Percentiles rank a stretch among this genome's conserved stretches.
phyloP scores from a whole-genome alignment of 2,797 vertebrate species.

The Babyrousa celebensis region DNA sequence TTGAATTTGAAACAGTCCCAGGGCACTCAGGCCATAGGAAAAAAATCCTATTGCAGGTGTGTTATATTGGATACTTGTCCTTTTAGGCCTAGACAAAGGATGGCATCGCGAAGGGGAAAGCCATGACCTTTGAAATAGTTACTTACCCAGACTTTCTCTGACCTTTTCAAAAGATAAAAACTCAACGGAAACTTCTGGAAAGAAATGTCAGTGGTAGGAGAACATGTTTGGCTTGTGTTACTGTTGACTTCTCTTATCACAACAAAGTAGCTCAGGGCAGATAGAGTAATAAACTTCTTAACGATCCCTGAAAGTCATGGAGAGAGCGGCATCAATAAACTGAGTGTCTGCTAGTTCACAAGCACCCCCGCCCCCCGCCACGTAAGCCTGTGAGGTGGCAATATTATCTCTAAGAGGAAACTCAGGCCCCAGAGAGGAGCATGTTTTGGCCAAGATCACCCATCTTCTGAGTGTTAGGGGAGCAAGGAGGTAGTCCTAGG shows the following conservation, averaged over 20 bases:
- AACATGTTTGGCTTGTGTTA: neutral
- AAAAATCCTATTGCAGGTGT: conserved; percentile 22
- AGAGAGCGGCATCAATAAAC: conserved; percentile 7
- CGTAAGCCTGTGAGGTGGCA: neutral
- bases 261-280: neutral
- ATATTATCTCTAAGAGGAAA: conserved; percentile 37
- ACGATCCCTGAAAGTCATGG: neutral
- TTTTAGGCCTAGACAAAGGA: conserved; percentile 68
- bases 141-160: conserved; percentile 57
- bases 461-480: neutral
- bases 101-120: conserved; percentile 44
- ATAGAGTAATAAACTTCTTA: neutral
- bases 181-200: conserved; percentile 30
- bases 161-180: conserved; percentile 80
- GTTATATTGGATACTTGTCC: conserved; percentile 59
- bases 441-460: conserved; percentile 15
- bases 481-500: neutral
- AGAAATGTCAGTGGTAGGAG: conserved; percentile 66
- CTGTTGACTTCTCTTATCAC: conserved; percentile 18
- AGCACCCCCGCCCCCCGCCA: neutral
- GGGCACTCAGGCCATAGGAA: neutral
- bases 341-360: neutral
- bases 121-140: conserved; percentile 69
- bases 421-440: neutral
- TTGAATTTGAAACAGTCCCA: conserved; percentile 50